Percentiles rank a stretch among this genome's conserved stretches.
These are phyloP conservation scores for Periparus ater DNA, from an alignment of 2,797 vertebrate genomes.

Conservation along the genomic window DNA sequence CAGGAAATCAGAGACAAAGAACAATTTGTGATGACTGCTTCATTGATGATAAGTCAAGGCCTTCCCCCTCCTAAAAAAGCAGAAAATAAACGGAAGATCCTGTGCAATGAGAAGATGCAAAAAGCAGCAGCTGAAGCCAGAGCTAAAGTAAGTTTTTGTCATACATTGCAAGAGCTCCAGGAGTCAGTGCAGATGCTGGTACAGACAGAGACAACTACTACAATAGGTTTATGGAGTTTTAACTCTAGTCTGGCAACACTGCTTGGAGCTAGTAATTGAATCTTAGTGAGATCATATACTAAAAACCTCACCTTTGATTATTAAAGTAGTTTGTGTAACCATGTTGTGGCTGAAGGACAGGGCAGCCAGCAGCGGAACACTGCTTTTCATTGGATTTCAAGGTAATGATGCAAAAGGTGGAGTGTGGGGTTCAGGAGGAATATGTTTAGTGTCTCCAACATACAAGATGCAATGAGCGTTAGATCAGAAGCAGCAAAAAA, in stretches of 20 bases:
- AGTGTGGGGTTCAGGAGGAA: neutral
- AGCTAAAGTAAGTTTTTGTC: constrained; percentile 76
- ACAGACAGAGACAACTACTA: neutral
- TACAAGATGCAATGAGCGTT: neutral
- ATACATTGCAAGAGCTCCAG: neutral
- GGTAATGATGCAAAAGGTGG: neutral
- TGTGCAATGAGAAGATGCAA: constrained; percentile 77
- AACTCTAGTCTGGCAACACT: neutral
- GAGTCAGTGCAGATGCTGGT: neutral
- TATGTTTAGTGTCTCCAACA: neutral
- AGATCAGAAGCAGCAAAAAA: neutral
- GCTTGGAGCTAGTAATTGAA: neutral
- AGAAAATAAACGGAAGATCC: constrained; percentile 80
- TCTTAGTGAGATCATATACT: neutral
- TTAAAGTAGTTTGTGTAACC: neutral
- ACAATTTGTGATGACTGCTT: constrained; percentile 81
- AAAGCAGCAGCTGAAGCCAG: constrained; percentile 75
- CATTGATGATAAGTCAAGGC: constrained; percentile 79
- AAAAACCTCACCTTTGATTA: neutral
- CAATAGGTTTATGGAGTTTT: neutral
- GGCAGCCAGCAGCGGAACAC: neutral
- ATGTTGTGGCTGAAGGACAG: neutral
- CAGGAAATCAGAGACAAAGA: constrained; percentile 85
- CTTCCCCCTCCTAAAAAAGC: constrained; percentile 82
- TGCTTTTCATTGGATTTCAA: neutral